A percentile compares a stretch with the other conserved stretches of the same genome.
Conservation (phyloP, 1,140 invertebrate genomes). For the Drosophila ficusphila region DNA sequence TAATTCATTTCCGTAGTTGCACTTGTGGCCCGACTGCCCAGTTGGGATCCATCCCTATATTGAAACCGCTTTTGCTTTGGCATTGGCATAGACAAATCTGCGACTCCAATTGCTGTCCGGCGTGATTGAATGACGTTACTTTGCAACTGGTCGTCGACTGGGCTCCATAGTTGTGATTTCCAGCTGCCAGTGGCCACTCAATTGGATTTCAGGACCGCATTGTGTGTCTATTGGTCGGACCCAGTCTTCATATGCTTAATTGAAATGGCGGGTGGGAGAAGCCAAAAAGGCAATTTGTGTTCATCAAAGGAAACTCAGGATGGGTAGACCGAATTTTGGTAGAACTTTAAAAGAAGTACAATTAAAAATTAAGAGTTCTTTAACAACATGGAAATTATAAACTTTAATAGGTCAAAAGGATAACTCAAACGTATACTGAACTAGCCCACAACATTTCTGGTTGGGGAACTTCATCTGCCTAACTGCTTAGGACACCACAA, state of each 20-base stretch:
- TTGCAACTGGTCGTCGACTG: conserved; percentile 15
- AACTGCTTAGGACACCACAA: neutral
- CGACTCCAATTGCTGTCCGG: conserved; percentile 17
- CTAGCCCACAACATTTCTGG: neutral
- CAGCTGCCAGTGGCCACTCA: conserved; percentile 35
- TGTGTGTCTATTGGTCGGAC: conserved; percentile 31
- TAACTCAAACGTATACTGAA: neutral
- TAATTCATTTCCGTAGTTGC: conserved; percentile 47
- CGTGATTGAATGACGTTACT: conserved; percentile 45
- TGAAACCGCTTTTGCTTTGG: conserved; percentile 44
- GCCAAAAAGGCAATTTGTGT: neutral
- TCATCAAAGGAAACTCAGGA: neutral
- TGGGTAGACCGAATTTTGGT: too few relatives aligned
- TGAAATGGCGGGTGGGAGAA: conserved; percentile 29
- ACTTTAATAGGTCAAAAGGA: too few relatives aligned
- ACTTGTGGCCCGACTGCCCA: conserved; percentile 15
- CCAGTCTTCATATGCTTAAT: conserved; percentile 47
- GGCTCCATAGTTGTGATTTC: conserved; percentile 7
- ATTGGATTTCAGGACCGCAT: conserved; percentile 46
- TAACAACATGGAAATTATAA: too few relatives aligned
- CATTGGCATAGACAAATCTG: conserved; percentile 39
- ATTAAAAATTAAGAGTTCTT: too few relatives aligned
- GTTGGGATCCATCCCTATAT: conserved; percentile 16
- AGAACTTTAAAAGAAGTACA: too few relatives aligned
- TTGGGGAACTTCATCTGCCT: neutral